Base-by-base conservation (phyloP, 2,888 invertebrate genomes). In the Andrena minutula region DNA sequence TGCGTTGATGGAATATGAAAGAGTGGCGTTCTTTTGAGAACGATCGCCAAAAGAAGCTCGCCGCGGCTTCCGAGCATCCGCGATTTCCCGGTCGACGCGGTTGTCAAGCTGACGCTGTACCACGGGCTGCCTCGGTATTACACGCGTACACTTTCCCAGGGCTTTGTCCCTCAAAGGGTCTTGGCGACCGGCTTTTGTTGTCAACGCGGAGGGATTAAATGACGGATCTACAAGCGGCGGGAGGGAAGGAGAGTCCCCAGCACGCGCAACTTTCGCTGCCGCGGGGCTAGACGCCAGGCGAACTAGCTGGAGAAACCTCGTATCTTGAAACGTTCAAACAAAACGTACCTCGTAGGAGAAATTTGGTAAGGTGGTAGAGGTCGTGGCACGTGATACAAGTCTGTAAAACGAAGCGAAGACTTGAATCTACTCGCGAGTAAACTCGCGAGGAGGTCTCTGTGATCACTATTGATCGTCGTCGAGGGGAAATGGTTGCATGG, bases 1-100 rank as follows among this genome's bases (percentile, higher is more conserved):
- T 71, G 61, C 71, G 71, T 49, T 71, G 60, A 71, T 71, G 71
- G 61, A 71, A 71, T 71, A 71, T 61, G 71, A 71, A 71, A 61
- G 71, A 71, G 71, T 32, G 61, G 23, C 71, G 61, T 71, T 71
- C 71, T 71, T 60, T 71, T 71, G 61, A 71, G 71, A 61, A 49
- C 71, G 71, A 61, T 71, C 71, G 61, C 41, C 60, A 41, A 71
- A 69, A 71, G 71, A 71, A 71, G 60, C 60, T 12, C 51, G 20
- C 51, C 30, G 32, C 56, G 51, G 69, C 47, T 61, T 41, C 49
- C 8, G 58, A 58, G 7, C 41, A 60, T 49, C 58, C 71, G 49
- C 71, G 71, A 71, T 71, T 71, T 71, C 47, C 47, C 28, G 23
- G 23, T 49, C 60, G 32, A 1, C 12, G 41, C 47, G 60, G 30